phyloP scores from a whole-genome alignment of 2,113 vertebrate genomes.

The Circaetus gallicus region DNA sequence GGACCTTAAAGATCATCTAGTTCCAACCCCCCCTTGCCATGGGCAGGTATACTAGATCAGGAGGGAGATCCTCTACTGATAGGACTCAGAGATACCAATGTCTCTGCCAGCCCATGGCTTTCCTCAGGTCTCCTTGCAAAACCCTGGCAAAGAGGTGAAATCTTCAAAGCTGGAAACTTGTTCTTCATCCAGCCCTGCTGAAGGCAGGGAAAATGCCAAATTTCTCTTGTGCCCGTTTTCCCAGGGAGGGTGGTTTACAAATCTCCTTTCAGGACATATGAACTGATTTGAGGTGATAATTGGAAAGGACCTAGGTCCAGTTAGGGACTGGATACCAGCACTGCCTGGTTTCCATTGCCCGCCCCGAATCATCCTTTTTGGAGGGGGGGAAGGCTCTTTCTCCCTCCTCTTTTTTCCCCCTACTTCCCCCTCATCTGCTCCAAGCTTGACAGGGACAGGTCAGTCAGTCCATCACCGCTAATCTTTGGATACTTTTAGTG shows the following conservation, averaged over 20 bases:
- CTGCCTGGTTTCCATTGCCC: neutral
- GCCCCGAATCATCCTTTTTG: rapidly evolving
- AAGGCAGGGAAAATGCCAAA: neutral
- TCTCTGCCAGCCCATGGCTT: neutral
- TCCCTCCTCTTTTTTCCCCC: neutral
- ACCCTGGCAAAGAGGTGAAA: neutral
- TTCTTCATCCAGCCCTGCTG: neutral
- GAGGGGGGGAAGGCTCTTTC: neutral
- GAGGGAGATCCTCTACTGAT: neutral
- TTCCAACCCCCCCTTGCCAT: neutral
- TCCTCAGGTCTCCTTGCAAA: neutral
- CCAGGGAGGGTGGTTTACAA: neutral
- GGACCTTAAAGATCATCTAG: neutral
- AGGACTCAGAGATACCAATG: neutral
- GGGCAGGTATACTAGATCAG: neutral
- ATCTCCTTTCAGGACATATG: neutral
- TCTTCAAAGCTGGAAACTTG: neutral
- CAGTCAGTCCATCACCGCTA: neutral
- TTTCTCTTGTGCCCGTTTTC: neutral
- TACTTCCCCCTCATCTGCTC: neutral
- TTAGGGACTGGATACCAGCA: neutral
- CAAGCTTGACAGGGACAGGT: constrained; percentile 45
- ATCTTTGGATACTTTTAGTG: constrained; percentile 68
- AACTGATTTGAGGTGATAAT: neutral
- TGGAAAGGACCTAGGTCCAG: neutral